Percentiles rank a stretch among this genome's conserved stretches.
These are phyloP conservation scores for Prionchulus punctatus DNA, from an alignment of 2,888 invertebrate species.

Conservation along the genomic window DNA sequence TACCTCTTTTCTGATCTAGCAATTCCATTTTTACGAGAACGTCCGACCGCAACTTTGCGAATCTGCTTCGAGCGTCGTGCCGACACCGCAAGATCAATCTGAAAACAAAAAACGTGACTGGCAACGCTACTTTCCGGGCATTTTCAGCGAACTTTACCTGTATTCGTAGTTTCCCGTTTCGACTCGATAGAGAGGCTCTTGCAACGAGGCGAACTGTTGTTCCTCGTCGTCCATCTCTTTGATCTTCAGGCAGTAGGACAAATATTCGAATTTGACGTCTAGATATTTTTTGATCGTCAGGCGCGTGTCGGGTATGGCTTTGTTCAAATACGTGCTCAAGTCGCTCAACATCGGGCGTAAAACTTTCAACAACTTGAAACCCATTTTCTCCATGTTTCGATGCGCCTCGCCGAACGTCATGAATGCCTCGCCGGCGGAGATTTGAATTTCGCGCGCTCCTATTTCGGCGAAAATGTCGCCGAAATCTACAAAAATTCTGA, in stretches of 20 bases:
- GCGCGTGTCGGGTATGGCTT: constrained; percentile 95
- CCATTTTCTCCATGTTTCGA: constrained; percentile 71
- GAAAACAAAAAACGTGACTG: too few species aligned
- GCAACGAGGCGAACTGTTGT: constrained; percentile 40
- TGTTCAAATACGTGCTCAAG: constrained; percentile 84
- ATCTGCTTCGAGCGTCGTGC: constrained; percentile 69
- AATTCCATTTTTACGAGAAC: constrained; percentile 87
- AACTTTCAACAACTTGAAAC: constrained; percentile 43
- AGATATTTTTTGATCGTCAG: constrained; percentile 93
- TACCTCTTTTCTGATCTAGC: constrained; percentile 83
- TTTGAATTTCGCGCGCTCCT: constrained; percentile 86
- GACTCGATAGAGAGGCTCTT: constrained; percentile 88
- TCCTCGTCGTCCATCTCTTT: constrained; percentile 97
- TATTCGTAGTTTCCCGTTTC: constrained; percentile 99
- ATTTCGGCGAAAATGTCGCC: constrained; percentile 87
- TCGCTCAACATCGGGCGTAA: constrained; percentile 61
- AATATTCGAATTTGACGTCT: constrained; percentile 94
- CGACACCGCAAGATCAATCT: constrained; percentile 81
- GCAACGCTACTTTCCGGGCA: too few species aligned
- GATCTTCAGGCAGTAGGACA: constrained; percentile 95
- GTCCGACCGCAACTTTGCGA: constrained; percentile 56
- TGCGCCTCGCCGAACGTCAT: constrained; percentile 85
- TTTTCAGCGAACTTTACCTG: constrained; percentile 45
- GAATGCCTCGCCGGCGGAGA: constrained; percentile 84
- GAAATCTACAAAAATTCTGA: constrained; percentile 45